phyloP scores from a whole-genome alignment of 1,140 invertebrate species.

The Zaprionus davidi region DNA sequence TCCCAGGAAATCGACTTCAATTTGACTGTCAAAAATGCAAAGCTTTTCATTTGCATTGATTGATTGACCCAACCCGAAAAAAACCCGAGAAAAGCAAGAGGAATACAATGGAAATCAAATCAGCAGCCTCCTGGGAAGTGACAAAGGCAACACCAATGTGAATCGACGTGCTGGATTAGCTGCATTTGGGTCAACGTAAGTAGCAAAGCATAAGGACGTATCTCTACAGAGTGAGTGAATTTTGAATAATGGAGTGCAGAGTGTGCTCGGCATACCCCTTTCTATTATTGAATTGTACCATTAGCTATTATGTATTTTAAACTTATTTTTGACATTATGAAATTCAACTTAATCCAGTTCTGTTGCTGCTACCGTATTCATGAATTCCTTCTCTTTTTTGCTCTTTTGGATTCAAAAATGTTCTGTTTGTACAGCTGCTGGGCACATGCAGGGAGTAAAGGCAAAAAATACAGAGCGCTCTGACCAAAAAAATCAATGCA shows the following conservation, averaged over 20 bases:
- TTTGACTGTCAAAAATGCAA: slow-evolving; percentile 43
- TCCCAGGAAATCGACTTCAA: slow-evolving; percentile 21
- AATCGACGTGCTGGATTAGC: slow-evolving; percentile 31
- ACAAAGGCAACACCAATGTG: slow-evolving; percentile 39
- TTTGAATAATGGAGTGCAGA: slow-evolving; percentile 9
- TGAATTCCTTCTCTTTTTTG: neutral
- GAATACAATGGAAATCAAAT: slow-evolving; percentile 26
- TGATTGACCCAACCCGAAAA: slow-evolving; percentile 49
- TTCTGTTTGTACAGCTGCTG: neutral
- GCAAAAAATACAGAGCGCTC: neutral
- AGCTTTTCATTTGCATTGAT: slow-evolving; percentile 57
- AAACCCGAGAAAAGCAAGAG: neutral
- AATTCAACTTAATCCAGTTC: neutral
- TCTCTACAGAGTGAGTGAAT: slow-evolving; percentile 11
- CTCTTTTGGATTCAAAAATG: neutral
- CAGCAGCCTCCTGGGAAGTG: slow-evolving; percentile 10
- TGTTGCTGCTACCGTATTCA: neutral
- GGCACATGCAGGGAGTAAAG: neutral
- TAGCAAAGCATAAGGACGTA: slow-evolving; percentile 6
- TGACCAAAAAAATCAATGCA: neutral
- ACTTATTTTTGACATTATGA: neutral
- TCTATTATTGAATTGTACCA: neutral
- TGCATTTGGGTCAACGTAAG: slow-evolving; percentile 32
- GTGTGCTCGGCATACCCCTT: slow-evolving; percentile 12
- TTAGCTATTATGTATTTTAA: too few species aligned